phyloP scores from a whole-genome alignment of 2,888 invertebrate genomes.

The Apantesis nais region DNA sequence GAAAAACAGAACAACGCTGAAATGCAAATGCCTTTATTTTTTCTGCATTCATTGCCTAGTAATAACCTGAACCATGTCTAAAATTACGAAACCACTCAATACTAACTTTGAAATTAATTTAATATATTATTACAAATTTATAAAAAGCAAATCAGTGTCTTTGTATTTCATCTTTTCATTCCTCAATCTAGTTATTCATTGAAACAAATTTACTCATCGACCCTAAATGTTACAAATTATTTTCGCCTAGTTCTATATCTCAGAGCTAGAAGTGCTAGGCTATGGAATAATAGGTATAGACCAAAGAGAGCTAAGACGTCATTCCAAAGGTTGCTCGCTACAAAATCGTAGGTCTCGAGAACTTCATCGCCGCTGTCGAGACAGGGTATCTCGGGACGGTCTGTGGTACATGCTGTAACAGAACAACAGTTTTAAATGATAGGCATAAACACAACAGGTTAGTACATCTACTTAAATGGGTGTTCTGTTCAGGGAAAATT shows the following conservation, averaged over 20 bases:
- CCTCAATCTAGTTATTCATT: background rate
- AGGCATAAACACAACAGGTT: background rate
- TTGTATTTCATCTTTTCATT: background rate
- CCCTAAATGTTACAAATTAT: slow-evolving; percentile 49
- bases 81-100: background rate
- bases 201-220: background rate
- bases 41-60: background rate
- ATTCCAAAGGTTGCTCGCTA: slow-evolving; percentile 85
- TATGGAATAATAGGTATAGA: slow-evolving; percentile 89
- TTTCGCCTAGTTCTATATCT: slow-evolving; percentile 87
- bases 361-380: slow-evolving; percentile 90
- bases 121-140: background rate
- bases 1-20: background rate
- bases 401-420: slow-evolving; percentile 82
- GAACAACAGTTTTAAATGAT: background rate
- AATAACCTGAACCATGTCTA: background rate
- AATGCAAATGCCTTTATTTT: background rate
- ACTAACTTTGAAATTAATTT: background rate
- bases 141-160: background rate
- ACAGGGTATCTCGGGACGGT: slow-evolving; percentile 88
- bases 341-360: slow-evolving; percentile 90
- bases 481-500: background rate
- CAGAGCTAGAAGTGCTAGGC: slow-evolving; percentile 89
- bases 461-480: background rate
- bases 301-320: slow-evolving; percentile 88